A percentile compares a stretch with the other conserved stretches of the same genome.
These are phyloP conservation scores for Calameuta idolon DNA, from an alignment of 2,888 invertebrate species.

Conservation along the genomic window DNA sequence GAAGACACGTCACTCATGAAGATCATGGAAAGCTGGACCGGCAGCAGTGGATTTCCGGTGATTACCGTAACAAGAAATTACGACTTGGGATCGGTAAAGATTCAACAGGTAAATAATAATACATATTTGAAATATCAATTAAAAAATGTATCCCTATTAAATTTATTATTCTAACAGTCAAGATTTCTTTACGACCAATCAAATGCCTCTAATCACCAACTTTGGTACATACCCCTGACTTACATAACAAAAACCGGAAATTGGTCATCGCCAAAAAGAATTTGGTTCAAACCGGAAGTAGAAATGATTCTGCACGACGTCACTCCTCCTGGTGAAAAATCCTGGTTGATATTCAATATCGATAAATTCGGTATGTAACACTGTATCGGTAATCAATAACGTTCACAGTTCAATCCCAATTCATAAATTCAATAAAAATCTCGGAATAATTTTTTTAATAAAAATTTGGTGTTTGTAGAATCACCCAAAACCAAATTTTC, in stretches of 20 bases:
- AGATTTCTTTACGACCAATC: slow-evolving; percentile 45
- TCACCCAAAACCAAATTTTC: background rate
- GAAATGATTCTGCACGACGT: slow-evolving; percentile 35
- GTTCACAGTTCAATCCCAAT: background rate
- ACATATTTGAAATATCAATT: background rate
- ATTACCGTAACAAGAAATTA: slow-evolving; percentile 55
- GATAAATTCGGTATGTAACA: slow-evolving; percentile 46
- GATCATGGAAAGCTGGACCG: slow-evolving; percentile 50
- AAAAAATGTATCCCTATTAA: slow-evolving; percentile 16
- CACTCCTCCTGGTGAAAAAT: slow-evolving; percentile 26
- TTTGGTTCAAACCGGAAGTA: slow-evolving; percentile 45
- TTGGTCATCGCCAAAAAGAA: slow-evolving; percentile 41
- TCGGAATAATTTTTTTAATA: background rate
- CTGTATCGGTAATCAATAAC: background rate
- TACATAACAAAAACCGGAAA: slow-evolving; percentile 35
- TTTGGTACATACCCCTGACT: slow-evolving; percentile 55
- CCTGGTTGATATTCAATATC: slow-evolving; percentile 57
- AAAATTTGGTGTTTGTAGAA: background rate
- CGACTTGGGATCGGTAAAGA: slow-evolving; percentile 36
- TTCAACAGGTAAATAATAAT: slow-evolving; percentile 49
- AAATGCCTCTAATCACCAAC: slow-evolving; percentile 27
- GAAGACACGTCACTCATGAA: slow-evolving; percentile 38
- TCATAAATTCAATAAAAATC: background rate
- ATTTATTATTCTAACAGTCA: slow-evolving; percentile 33
- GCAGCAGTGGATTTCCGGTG: slow-evolving; percentile 57